Evolutionary conservation across 1,140 invertebrate species (phyloP), one percentile per base, ranked within the genome.

Genomic region (Delia radicum): DNA sequence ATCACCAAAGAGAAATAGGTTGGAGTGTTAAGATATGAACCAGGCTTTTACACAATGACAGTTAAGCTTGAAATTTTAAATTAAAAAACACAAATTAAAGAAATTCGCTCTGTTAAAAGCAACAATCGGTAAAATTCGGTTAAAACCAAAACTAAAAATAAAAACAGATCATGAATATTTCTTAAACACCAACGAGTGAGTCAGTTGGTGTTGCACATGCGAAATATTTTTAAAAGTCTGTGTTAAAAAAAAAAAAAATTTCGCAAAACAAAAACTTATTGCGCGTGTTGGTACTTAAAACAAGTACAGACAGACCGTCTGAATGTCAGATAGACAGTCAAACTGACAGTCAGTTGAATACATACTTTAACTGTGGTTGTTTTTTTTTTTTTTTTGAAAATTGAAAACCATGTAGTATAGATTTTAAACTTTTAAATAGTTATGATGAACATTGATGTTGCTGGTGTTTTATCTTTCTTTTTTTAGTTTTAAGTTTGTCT

Each of bases 251-350:
- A 18, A 48, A 55, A 55, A 55, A 55, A 24, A 21, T 55, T 55
- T 55, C 48, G 48, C 15, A 55, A 55, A 55, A 24, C 15, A 48
- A 10, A 48, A 48, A 48, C 15, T 18, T 10, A 42, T 55, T 55
- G 48, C 48, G 48, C 48, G 48, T 55, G 48, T 55, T 55, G 48
- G 48, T 55, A 55, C 48, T 55, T 55, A 55, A 55, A 55, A 55
- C 48, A 55, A 24, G 48, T 55, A 55, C 48, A 55, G n/a, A 55
- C 15, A 37, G 33, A 55, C n/a, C 37, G 7, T 42, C 3, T 42
- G n/a, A 42, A 13, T 15, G 37, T 42, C 48, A 55, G 7, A 55
- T 8, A 21, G 15, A 55, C 46, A 55, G 46, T 18, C 46, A 4
- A 13, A 42, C 37, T 15, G 37, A 42, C 37, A 10, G n/a, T 42